A percentile compares a stretch with the other conserved stretches of the same genome.
Conservation (phyloP, 2,888 invertebrate genomes). For the Pseudococcus longispinus region DNA sequence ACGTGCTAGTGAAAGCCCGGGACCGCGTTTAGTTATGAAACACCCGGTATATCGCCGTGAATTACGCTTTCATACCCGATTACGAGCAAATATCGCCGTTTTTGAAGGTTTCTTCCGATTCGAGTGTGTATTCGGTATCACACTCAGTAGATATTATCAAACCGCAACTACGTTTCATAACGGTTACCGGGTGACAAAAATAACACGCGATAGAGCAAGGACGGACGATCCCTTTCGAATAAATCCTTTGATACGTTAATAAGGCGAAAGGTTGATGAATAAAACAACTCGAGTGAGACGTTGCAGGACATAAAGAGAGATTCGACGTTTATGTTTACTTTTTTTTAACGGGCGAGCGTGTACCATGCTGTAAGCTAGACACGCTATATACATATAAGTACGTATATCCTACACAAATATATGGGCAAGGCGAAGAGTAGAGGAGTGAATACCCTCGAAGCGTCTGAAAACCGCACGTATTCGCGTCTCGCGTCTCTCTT, state of each 20-base stretch:
- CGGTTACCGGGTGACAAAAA: background rate
- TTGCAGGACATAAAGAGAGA: conserved; percentile 18
- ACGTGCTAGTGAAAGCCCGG: background rate
- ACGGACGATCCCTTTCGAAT: background rate
- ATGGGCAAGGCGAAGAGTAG: background rate
- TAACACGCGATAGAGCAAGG: background rate
- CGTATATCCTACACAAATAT: too few species aligned
- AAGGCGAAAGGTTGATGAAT: conserved; percentile 26
- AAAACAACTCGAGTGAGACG: conserved; percentile 27
- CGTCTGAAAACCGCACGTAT: conserved; percentile 24
- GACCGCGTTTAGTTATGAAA: background rate
- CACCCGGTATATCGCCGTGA: background rate
- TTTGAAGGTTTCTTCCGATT: background rate
- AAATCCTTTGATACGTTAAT: conserved; percentile 28
- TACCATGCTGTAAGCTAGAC: background rate
- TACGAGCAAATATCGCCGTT: background rate
- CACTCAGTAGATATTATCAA: background rate
- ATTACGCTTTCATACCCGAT: background rate
- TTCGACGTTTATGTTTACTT: conserved; percentile 13
- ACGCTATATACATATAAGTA: too few species aligned
- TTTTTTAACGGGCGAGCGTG: conserved; percentile 6
- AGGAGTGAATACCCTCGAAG: background rate
- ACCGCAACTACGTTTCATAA: background rate
- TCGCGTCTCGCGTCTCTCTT: background rate
- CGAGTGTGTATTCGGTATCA: background rate